Conservation (phyloP, 2,797 vertebrate species). For the Carcharodon carcharias region DNA sequence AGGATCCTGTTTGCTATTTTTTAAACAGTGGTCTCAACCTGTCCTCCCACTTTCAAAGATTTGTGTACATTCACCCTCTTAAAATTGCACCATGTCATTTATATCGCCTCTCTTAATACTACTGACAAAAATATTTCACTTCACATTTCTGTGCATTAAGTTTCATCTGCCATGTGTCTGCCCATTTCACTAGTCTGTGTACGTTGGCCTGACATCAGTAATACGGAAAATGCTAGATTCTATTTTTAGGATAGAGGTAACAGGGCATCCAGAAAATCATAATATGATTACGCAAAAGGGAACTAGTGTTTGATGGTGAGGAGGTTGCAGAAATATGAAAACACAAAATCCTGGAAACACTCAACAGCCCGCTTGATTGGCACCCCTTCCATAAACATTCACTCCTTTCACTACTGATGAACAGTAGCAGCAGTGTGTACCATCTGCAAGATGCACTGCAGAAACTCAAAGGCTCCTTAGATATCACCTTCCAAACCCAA, state of each 20-base stretch:
- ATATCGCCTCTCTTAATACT: background rate
- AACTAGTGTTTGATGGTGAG: background rate
- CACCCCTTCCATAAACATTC: too few species aligned
- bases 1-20: background rate
- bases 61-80: background rate
- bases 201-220: background rate
- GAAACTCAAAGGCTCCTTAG: too few species aligned
- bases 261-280: background rate
- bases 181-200: background rate
- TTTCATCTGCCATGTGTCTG: background rate
- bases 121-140: background rate
- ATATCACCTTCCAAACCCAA: too few species aligned
- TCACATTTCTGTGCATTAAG: background rate
- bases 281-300: background rate
- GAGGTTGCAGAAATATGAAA: background rate
- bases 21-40: background rate
- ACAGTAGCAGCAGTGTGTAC: too few species aligned
- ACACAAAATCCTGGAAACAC: background rate
- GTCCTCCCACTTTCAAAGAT: background rate
- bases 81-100: background rate
- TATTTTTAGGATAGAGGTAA: background rate
- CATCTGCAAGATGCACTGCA: too few species aligned
- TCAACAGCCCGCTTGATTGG: background rate
- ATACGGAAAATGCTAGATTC: background rate
- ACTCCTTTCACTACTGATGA: too few species aligned